Conservation (phyloP, 1,140 invertebrate species). For the Drosophila serrata region DNA sequence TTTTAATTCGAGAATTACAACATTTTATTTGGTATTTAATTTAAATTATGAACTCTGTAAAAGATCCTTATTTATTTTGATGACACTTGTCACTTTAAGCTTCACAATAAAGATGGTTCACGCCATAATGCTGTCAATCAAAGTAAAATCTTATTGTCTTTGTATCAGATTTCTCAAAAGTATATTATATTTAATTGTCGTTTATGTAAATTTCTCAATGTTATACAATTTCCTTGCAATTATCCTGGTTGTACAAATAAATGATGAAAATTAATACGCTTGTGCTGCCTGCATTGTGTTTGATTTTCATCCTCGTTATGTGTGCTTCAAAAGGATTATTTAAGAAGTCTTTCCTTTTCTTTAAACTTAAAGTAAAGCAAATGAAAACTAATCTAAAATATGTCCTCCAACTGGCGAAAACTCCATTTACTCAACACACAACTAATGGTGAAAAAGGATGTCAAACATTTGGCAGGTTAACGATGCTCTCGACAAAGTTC, state of each 20-base stretch:
- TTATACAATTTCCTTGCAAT: neutral
- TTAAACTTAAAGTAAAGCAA: neutral
- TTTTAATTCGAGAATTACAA: neutral
- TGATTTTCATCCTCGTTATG: neutral
- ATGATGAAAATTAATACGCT: neutral
- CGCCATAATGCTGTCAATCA: neutral
- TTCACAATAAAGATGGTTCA: neutral
- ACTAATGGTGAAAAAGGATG: conserved; percentile 9
- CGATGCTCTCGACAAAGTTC: conserved; percentile 22
- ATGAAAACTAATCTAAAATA: neutral
- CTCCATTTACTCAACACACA: conserved; percentile 14
- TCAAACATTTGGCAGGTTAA: conserved; percentile 41
- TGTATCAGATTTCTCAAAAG: neutral
- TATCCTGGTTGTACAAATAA: neutral
- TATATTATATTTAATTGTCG: neutral
- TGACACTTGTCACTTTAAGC: neutral
- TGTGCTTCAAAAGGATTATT: neutral
- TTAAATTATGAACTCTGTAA: neutral
- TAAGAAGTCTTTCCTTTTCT: neutral
- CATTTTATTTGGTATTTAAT: neutral
- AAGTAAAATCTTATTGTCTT: neutral
- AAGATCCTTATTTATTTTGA: too few relatives aligned
- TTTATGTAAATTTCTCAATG: neutral
- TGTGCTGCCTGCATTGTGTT: neutral
- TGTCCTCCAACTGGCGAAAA: neutral